These are phyloP conservation scores for Chionomys nivalis DNA, from an alignment of 2,113 vertebrate species.

Conservation along the genomic window DNA sequence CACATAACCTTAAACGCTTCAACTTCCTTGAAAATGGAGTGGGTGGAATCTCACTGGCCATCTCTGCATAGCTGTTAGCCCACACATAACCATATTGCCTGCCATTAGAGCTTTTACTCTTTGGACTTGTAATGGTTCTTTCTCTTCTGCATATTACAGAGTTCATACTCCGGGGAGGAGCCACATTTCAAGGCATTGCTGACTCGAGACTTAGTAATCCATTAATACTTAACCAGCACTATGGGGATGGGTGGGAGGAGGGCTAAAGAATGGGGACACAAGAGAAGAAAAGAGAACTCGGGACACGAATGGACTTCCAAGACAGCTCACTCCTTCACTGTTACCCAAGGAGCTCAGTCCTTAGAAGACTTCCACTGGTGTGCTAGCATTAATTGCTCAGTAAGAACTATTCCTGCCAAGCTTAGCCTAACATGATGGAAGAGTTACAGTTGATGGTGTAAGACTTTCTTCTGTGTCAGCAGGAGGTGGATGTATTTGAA, in stretches of 20 bases:
- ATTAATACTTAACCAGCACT: neutral
- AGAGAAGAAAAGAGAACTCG: neutral
- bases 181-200: neutral
- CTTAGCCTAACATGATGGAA: constrained; percentile 21
- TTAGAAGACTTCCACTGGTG: neutral
- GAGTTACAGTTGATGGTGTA: neutral
- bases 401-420: neutral
- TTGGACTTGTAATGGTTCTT: constrained; percentile 34
- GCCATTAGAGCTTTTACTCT: constrained; percentile 13
- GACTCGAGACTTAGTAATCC: neutral
- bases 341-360: neutral
- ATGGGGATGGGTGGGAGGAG: neutral
- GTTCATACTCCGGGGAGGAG: constrained; percentile 7
- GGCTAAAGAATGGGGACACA: neutral
- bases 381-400: neutral
- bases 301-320: neutral
- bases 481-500: neutral
- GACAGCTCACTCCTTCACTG: neutral
- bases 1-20: constrained; percentile 61
- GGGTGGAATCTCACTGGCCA: constrained; percentile 28
- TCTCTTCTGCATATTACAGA: neutral
- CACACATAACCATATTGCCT: neutral
- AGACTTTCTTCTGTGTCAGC: neutral
- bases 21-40: constrained; percentile 68
- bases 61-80: constrained; percentile 2